Base-by-base conservation (phyloP, 2,888 invertebrate genomes). In the Drosophila melanosoma region DNA sequence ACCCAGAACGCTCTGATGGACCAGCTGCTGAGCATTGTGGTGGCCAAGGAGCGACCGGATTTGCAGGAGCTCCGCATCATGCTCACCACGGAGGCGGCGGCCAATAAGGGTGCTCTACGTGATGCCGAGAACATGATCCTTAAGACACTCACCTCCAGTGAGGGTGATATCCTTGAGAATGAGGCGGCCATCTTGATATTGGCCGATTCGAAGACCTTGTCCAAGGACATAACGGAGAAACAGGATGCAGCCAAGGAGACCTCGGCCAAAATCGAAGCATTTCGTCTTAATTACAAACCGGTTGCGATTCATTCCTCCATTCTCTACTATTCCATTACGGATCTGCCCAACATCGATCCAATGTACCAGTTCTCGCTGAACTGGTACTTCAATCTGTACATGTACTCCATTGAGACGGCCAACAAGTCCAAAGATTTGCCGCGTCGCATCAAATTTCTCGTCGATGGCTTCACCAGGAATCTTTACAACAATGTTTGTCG, bases 281-380 rank as follows among this genome's bases (percentile, higher is more conserved):
- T 97, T 1, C 95, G 98, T 35, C 94, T 95, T 33, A 96, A 95
- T 11, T 98, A 98, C 92, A 95, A 97, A 59, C 96, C 97, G 0
- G 97, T 98, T 0, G 98, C 98, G 0, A 95, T 96, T 62, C 95
- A 98, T 72, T 97, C 97, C 0, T 96, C 98, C 79, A 96, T 97
- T 74, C 93, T 98, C 52, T 98, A 97, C 94, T 98, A 98, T 93
- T 97, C 97, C 56, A 94, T 98, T 15, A 96, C 96, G 0, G 98
- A 98, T 91, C 94, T 98, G 91, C 96, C 97, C 49, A 96, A 95
- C 86, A 96, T 98, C 33, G 98, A 98, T 92, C 97, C 97, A 17
- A 98, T 98, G 98, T 98, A 98, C 93, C 98, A 98, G 92, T 98
- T 98, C 93, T 98, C 98, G 0, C 94, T 98, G 23, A 97, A 96